phyloP scores from a whole-genome alignment of 2,797 vertebrate species.

The Prunella strophiata region DNA sequence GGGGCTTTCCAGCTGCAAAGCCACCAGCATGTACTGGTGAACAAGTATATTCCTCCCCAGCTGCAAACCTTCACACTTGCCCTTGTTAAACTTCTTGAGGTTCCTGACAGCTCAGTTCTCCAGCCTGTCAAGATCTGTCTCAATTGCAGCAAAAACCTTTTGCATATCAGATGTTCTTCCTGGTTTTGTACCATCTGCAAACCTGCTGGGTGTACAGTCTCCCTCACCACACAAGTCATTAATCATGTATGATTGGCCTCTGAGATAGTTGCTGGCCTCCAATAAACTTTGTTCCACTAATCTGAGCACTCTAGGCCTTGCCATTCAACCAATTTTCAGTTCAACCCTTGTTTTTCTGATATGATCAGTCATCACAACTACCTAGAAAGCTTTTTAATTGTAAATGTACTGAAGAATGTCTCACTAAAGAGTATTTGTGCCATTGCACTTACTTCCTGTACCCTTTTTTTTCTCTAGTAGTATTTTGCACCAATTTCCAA shows the following conservation, averaged over 20 bases:
- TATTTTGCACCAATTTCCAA: background rate
- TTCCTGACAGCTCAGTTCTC: background rate
- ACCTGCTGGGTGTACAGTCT: background rate
- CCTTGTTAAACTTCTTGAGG: background rate
- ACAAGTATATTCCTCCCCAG: background rate
- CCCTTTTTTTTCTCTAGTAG: background rate
- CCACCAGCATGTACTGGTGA: accelerated
- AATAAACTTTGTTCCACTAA: background rate
- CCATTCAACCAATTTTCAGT: background rate
- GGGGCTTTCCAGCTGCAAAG: background rate
- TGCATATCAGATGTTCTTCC: background rate
- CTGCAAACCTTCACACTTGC: background rate
- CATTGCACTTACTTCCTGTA: background rate
- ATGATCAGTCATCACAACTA: background rate
- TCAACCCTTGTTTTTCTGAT: background rate
- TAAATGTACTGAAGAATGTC: background rate
- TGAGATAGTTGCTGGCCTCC: background rate
- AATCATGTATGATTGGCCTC: background rate
- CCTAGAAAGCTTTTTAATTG: background rate
- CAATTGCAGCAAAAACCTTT: background rate
- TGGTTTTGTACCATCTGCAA: background rate
- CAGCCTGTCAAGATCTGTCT: background rate
- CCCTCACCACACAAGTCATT: background rate
- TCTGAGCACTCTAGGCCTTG: background rate
- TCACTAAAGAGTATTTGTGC: background rate